Conservation (phyloP, 2,888 invertebrate genomes). For the Eugnorisma glareosa region DNA sequence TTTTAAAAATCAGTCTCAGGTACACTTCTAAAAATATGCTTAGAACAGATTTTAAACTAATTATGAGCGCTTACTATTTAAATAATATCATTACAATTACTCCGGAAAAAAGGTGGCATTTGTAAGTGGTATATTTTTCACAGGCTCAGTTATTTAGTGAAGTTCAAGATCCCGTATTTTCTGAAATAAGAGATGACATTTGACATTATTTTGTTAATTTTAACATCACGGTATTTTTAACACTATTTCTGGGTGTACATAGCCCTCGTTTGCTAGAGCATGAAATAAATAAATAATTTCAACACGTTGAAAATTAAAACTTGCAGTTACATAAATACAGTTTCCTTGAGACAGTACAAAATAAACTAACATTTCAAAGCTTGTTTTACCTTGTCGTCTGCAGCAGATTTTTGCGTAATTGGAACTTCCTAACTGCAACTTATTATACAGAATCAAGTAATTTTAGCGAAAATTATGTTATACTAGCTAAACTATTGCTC, state of each 20-base stretch:
- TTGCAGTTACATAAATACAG: background rate
- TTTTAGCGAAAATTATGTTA: background rate
- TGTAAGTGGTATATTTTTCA: too few relatives aligned
- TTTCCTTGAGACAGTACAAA: background rate
- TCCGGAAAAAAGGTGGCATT: too few relatives aligned
- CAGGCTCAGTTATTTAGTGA: too few relatives aligned
- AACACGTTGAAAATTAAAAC: background rate
- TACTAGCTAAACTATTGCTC: background rate
- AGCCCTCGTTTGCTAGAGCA: background rate
- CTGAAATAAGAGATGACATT: too few relatives aligned
- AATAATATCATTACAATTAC: too few relatives aligned
- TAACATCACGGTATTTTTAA: background rate
- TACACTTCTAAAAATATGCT: too few relatives aligned
- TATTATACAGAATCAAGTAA: background rate
- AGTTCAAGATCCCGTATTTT: too few relatives aligned
- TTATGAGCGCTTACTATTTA: too few relatives aligned
- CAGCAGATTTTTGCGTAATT: background rate
- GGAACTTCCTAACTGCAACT: background rate
- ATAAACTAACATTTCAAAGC: background rate
- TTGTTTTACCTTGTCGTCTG: background rate
- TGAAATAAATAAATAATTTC: background rate
- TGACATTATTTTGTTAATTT: too few relatives aligned
- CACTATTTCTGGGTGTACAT: background rate
- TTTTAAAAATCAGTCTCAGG: too few relatives aligned
- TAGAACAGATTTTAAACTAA: too few relatives aligned